Base-by-base conservation (phyloP, 2,797 vertebrate genomes). In the Eupleurogrammus muticus region DNA sequence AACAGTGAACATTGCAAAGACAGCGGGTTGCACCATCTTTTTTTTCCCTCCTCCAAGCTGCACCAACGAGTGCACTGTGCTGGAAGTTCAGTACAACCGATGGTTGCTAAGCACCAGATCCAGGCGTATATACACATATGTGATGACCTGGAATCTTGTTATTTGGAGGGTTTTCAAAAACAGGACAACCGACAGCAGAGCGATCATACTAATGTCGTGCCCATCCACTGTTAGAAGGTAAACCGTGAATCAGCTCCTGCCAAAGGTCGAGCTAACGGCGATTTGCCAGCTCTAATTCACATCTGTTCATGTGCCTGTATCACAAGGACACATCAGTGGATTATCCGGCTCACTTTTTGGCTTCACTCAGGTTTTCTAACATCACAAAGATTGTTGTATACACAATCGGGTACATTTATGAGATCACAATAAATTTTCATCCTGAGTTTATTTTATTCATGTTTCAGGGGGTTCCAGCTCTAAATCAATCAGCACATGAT, bases 91-190 rank as follows among this genome's bases (percentile, higher is more conserved):
- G 61, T 2, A 49, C 77, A 77, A 74, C 81, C 55, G 69, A 59
- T 1, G 48, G 57, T 60, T 54, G 50, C 65, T 21, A 32, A 85
- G 84, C 85, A 89, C 78, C 83, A 79, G 66, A 72, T 75, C 46
- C 60, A 58, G 57, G 61, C 73, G 52, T 75, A 57, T 76, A 2
- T 70, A 70, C 63, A 38, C 19, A 47, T 35, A 42, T 11, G 47
- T 34, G 52, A 36, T 0, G 3, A 34, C 44, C 64, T 24, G 2
- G 9, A 8, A 48, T 21, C 34, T 61, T 3, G 19, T 24, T 16
- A 3, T 75, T 12, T 23, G 36, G n/a, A 63, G 16, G 44, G 57
- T 51, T 60, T 47, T 57, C n/a, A 8, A 47, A 42, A 58, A 47
- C 28, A 67, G 60, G 50, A 46, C 9, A 9, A 23, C 20, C 38